These are phyloP conservation scores for Dinomys branickii DNA, from an alignment of 2,113 vertebrate species.

Conservation along the genomic window DNA sequence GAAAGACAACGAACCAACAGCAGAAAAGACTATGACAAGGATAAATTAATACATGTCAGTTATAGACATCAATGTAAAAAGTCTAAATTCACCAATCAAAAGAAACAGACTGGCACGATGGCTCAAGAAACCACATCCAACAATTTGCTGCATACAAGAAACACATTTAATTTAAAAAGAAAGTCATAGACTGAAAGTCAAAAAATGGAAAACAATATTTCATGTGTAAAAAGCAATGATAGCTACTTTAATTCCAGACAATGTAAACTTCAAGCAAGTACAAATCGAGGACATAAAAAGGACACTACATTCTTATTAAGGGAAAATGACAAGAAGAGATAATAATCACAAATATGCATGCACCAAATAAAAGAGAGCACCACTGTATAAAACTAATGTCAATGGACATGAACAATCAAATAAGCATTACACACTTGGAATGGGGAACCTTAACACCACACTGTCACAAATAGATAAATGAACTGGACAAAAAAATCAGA, in stretches of 20 bases:
- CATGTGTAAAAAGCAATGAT: neutral
- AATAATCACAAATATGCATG: neutral
- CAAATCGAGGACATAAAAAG: neutral
- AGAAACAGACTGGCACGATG: neutral
- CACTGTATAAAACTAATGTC: neutral
- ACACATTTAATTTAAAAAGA: neutral
- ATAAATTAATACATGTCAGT: neutral
- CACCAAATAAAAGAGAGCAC: neutral
- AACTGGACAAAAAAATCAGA: too few species aligned
- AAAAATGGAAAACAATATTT: neutral
- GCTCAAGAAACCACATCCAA: neutral
- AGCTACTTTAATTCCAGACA: neutral
- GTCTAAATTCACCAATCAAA: neutral
- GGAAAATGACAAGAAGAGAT: neutral
- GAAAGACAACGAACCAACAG: neutral
- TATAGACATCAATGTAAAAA: neutral
- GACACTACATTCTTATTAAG: neutral
- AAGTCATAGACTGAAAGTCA: neutral
- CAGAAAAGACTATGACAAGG: neutral
- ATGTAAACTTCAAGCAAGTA: neutral
- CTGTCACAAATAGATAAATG: too few species aligned
- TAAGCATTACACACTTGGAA: too few species aligned
- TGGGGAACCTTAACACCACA: too few species aligned
- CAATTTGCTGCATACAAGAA: neutral
- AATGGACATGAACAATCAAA: neutral